A percentile compares a stretch with the other conserved stretches of the same genome.
Evolutionary conservation across 2,113 vertebrate species (phyloP).

Genomic region (Scomber colias): DNA sequence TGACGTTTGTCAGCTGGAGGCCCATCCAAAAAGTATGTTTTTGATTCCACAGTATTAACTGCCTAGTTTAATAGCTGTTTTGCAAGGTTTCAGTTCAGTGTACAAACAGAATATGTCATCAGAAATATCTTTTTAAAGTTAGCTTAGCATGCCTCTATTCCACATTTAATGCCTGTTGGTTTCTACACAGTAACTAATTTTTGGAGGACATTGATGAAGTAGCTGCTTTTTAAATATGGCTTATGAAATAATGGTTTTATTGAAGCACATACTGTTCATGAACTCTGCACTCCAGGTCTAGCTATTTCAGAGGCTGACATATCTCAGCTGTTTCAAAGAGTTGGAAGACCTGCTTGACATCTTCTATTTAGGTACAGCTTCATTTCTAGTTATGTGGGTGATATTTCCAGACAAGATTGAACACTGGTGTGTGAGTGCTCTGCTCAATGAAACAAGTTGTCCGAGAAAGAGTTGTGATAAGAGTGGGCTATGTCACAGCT

Average conservation of each 20-base stretch:
- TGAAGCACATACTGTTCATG: conserved; percentile 13
- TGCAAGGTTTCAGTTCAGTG: not conserved
- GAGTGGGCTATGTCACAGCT: conserved; percentile 13
- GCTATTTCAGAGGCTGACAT: not conserved
- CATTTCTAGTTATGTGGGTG: not conserved
- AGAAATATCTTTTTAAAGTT: not conserved
- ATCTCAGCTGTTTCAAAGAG: not conserved
- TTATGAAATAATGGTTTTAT: not conserved
- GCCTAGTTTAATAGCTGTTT: not conserved
- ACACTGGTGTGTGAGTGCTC: conserved; percentile 35
- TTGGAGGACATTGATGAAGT: not conserved
- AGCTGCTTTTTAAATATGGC: not conserved
- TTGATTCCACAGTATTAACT: conserved; percentile 20
- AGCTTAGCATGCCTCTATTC: conserved; percentile 5
- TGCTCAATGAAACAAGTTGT: conserved; percentile 2
- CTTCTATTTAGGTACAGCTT: conserved; percentile 2
- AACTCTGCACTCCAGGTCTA: not conserved
- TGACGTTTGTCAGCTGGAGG: conserved; percentile 15
- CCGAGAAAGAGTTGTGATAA: conserved; percentile 19
- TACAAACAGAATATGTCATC: not conserved
- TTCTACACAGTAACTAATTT: not conserved
- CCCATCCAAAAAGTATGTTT: conserved; percentile 4
- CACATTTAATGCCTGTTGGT: not conserved
- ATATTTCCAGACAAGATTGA: conserved; percentile 9
- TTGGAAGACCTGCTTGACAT: not conserved